These are phyloP conservation scores for Diphyllodes magnificus DNA, from an alignment of 2,113 vertebrate genomes.

Conservation along the genomic window DNA sequence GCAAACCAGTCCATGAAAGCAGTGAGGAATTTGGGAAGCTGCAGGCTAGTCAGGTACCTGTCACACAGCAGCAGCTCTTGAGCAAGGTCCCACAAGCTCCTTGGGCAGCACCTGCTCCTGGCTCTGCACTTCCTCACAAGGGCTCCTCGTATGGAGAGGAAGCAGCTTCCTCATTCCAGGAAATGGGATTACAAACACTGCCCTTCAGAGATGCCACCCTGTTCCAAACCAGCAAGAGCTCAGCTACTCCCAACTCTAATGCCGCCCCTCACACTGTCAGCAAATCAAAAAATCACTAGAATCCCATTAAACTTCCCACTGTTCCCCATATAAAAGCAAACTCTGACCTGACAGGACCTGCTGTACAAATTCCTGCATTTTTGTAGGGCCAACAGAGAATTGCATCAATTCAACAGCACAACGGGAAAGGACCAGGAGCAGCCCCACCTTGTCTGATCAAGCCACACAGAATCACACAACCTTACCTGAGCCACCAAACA, in stretches of 20 bases:
- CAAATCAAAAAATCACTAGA: background rate
- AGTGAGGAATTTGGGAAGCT: background rate
- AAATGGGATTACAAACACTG: fast-evolving
- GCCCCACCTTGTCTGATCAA: background rate
- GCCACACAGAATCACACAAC: background rate
- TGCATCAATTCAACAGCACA: background rate
- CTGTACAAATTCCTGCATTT: background rate
- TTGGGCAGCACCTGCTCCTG: background rate
- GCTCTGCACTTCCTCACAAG: background rate
- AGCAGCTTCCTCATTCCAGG: background rate
- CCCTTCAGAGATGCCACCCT: background rate
- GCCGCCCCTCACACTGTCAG: background rate
- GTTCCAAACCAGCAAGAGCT: background rate
- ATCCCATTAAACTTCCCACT: background rate
- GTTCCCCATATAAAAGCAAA: background rate
- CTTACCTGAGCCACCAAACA: background rate
- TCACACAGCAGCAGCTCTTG: background rate
- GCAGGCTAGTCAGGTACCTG: background rate
- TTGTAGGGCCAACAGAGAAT: background rate
- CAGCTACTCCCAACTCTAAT: background rate
- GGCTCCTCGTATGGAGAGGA: fast-evolving
- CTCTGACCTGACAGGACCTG: fast-evolving
- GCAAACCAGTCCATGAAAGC: background rate
- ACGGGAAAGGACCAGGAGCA: background rate
- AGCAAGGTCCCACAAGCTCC: background rate